Evolutionary conservation across 2,113 vertebrate genomes (phyloP), one percentile per base, ranked within the genome.

Genomic region (Passer montanus): DNA sequence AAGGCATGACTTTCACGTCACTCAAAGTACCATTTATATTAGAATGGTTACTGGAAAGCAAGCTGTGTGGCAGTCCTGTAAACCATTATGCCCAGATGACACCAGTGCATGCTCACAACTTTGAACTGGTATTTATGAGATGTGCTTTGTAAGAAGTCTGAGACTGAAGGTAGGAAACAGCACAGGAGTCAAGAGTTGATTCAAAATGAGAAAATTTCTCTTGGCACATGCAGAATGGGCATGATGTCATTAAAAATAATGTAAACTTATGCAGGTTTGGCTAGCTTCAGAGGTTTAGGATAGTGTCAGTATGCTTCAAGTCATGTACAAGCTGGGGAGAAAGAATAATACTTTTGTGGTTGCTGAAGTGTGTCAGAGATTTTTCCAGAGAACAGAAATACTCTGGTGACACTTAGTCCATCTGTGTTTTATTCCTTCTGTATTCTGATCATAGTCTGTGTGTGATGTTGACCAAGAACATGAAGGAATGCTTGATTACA

Each of bases 331-430:
- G 15, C 7, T 87, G 37, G 3, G 41, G 41, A 74, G 46, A 81
- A 75, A 75, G 20, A 59, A 6, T 58, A 64, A 33, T 56, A 28
- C 3, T 63, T 87, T 43, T 21, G 4, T 72, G 19, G 5, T 13
- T 78, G 56, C 52, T 87, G 27, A 64, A 82, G 44, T 20, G 11
- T 82, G 49, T 82, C 7, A 24, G 18, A 3, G 3, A 41, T 53
- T 83, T 83, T 93, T 69, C 50, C 47, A 52, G 58, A 88, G n/a
- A 35, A 35, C 6, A 88, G 62, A 53, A 80, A 10, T 53, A 35
- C 37, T 76, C 19, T 10, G 10, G 39, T 33, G 28, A 33, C 41
- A 70, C 14, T 85, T 37, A 69, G 41, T 27, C 6, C 0, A 0
- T 64, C 49, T 68, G 17, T 79, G 37, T 30, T 87, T 87, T n/a